These are phyloP conservation scores for Nothobranchius kuhntae DNA, from an alignment of 2,113 vertebrate genomes.

Conservation along the genomic window DNA sequence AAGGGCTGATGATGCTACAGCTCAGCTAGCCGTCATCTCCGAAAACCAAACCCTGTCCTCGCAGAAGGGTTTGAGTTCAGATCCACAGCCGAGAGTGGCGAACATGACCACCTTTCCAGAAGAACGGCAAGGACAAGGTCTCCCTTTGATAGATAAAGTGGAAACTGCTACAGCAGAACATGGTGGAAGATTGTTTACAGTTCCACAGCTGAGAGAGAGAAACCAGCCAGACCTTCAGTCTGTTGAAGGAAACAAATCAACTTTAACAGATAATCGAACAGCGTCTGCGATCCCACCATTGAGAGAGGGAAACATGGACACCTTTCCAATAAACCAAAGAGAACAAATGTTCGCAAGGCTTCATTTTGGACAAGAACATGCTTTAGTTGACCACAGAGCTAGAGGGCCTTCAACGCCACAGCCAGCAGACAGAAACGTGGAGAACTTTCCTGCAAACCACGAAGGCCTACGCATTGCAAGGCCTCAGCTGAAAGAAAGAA, in stretches of 20 bases:
- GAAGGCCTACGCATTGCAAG: slow-evolving; percentile 1
- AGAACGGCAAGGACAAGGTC: not conserved
- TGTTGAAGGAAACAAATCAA: not conserved
- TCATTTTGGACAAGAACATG: not conserved
- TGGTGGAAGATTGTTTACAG: not conserved
- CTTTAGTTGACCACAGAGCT: no score
- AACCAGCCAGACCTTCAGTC: not conserved
- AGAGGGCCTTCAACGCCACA: not conserved
- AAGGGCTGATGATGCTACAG: slow-evolving; percentile 74
- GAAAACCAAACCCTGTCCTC: slow-evolving; percentile 8
- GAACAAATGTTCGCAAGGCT: not conserved
- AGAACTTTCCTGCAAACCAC: not conserved
- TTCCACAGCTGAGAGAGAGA: not conserved
- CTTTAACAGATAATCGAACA: not conserved
- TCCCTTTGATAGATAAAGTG: not conserved
- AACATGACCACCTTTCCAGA: not conserved
- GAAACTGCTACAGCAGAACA: not conserved
- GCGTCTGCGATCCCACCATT: not conserved
- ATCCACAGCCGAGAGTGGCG: slow-evolving; percentile 6
- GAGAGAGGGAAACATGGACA: not conserved
- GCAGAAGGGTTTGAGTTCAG: slow-evolving; percentile 24
- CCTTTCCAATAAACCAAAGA: not conserved
- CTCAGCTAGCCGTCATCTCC: slow-evolving; percentile 50
- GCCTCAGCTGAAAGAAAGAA: not conserved
- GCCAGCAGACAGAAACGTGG: not conserved